Conservation (phyloP, 2,113 vertebrate species). For the Otus sunia region DNA sequence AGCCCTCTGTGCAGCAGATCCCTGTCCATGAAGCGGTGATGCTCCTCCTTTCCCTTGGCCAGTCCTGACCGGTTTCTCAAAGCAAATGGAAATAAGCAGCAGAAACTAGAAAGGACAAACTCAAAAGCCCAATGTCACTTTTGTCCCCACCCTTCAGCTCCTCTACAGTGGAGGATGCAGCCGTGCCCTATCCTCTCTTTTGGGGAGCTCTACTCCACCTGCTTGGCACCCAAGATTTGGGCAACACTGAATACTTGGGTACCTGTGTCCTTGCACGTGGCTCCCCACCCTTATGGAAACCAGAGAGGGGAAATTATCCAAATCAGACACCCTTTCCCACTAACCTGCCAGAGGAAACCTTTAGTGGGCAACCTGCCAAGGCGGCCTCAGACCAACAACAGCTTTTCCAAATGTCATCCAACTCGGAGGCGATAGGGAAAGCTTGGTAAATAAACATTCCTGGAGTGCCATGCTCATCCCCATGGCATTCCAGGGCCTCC, state of each 20-base stretch:
- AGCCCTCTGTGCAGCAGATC: not conserved
- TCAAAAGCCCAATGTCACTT: not conserved
- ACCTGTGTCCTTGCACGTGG: not conserved
- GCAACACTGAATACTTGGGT: not conserved
- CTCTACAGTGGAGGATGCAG: not conserved
- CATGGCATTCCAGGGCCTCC: not conserved
- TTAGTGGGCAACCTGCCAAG: not conserved
- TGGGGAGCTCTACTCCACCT: not conserved
- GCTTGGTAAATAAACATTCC: not conserved
- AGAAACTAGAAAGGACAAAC: not conserved
- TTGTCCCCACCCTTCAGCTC: not conserved
- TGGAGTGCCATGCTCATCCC: not conserved
- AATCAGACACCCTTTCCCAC: not conserved
- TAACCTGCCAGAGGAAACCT: not conserved
- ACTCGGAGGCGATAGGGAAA: not conserved
- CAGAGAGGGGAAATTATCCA: not conserved
- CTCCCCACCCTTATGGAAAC: not conserved
- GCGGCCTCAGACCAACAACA: not conserved
- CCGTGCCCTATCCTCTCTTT: not conserved
- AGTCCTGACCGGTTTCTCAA: not conserved
- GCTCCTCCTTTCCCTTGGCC: not conserved
- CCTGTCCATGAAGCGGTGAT: not conserved
- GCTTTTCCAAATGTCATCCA: conserved; percentile 6
- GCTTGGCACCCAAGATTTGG: not conserved
- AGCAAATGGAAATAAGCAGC: not conserved